A percentile compares a stretch with the other conserved stretches of the same genome.
These are phyloP conservation scores for Drosophila tristis DNA, from an alignment of 1,140 invertebrate species.

Conservation along the genomic window DNA sequence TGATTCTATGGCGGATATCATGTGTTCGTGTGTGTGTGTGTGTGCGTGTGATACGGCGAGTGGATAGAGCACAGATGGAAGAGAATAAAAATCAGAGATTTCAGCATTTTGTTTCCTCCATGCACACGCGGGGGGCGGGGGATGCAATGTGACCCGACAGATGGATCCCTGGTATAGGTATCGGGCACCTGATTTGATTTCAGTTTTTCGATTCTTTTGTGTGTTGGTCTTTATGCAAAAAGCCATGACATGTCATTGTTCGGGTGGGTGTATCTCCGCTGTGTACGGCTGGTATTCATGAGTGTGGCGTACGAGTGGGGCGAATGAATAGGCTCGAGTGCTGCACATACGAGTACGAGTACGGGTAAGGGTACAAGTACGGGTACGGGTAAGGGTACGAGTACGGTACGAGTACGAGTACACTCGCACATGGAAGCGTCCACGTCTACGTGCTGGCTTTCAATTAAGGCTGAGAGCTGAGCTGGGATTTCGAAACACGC, in stretches of 20 bases:
- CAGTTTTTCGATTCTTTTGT: conserved; percentile 24
- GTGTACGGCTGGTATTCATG: conserved; percentile 11
- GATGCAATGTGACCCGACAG: neutral
- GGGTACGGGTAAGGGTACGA: too few species aligned
- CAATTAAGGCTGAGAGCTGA: conserved; percentile 20
- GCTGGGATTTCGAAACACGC: neutral
- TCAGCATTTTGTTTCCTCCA: conserved; percentile 12
- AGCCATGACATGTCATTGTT: conserved; percentile 51
- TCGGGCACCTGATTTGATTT: conserved; percentile 37
- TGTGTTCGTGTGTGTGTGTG: neutral
- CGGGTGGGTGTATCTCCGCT: neutral
- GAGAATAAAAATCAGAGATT: conserved; percentile 48
- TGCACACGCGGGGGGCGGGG: too few species aligned
- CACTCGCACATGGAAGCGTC: conserved; percentile 33
- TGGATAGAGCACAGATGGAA: conserved; percentile 7
- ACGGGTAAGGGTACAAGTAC: too few species aligned
- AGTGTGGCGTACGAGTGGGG: conserved; percentile 4
- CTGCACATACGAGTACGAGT: conserved; percentile 17
- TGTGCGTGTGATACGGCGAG: too few species aligned
- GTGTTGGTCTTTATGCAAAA: conserved; percentile 33
- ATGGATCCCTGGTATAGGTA: neutral
- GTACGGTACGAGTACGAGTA: too few species aligned
- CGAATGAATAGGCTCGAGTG: conserved; percentile 26
- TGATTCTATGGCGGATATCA: conserved; percentile 56
- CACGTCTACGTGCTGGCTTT: conserved; percentile 52